Evolutionary conservation across 2,888 invertebrate genomes (phyloP).

Genomic region (Phrixothrix hirtus): DNA sequence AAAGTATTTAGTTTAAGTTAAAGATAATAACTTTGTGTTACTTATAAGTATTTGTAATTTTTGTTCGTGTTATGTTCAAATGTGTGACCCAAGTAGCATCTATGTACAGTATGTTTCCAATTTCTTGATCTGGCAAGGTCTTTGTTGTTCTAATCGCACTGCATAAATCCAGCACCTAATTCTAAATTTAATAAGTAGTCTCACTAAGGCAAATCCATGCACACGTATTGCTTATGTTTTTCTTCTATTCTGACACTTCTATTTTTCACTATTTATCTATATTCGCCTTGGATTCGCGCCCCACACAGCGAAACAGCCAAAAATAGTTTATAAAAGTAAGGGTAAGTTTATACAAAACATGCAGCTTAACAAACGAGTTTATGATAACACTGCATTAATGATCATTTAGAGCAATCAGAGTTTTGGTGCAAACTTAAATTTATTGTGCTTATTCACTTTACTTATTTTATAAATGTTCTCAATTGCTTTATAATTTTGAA

Average conservation of each 20-base stretch:
- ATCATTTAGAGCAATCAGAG: slow-evolving; percentile 32
- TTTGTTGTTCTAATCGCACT: slow-evolving; percentile 48
- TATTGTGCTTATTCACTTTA: slow-evolving; percentile 29
- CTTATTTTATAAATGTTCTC: no score
- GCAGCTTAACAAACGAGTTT: slow-evolving; percentile 55
- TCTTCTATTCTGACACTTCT: slow-evolving; percentile 60
- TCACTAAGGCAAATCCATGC: slow-evolving; percentile 51
- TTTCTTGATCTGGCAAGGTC: slow-evolving; percentile 34
- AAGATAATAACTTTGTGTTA: slow-evolving; percentile 27
- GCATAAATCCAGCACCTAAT: slow-evolving; percentile 52
- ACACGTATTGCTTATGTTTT: slow-evolving; percentile 57
- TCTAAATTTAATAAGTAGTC: slow-evolving; percentile 35
- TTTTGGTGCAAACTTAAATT: slow-evolving; percentile 16
- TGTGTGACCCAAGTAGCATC: slow-evolving; percentile 54
- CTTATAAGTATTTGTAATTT: no score
- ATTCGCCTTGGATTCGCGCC: slow-evolving; percentile 58
- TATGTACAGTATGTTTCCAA: slow-evolving; percentile 37
- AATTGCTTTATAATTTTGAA: no score
- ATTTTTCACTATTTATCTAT: slow-evolving; percentile 60
- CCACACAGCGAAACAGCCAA: slow-evolving; percentile 59
- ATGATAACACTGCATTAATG: slow-evolving; percentile 48
- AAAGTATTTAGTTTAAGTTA: no score
- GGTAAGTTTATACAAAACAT: slow-evolving; percentile 58
- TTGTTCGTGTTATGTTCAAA: slow-evolving; percentile 29
- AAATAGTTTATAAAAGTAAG: slow-evolving; percentile 58